Conservation (phyloP, 2,888 invertebrate species). For the Altica lythri region DNA sequence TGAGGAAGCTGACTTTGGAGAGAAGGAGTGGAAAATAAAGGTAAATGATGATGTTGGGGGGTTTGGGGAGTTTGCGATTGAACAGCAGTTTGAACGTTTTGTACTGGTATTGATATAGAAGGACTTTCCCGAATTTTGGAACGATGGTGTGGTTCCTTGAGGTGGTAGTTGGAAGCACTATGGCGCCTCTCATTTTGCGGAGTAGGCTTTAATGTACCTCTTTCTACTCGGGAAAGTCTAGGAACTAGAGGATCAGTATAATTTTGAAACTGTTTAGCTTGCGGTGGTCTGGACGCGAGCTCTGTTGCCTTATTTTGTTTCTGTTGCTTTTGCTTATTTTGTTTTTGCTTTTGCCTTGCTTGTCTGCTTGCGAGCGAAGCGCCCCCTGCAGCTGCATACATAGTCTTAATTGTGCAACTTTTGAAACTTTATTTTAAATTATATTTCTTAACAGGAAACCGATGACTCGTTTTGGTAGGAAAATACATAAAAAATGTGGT, state of each 20-base stretch:
- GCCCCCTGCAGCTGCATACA: slow-evolving; percentile 91
- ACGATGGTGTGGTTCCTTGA: slow-evolving; percentile 48
- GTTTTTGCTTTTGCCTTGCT: slow-evolving; percentile 65
- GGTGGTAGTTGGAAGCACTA: slow-evolving; percentile 53
- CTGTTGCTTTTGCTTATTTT: slow-evolving; percentile 58
- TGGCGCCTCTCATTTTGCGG: slow-evolving; percentile 51
- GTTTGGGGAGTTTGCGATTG: slow-evolving; percentile 42
- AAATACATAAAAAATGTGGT: slow-evolving; percentile 19
- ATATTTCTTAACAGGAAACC: slow-evolving; percentile 10
- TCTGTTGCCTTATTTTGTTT: slow-evolving; percentile 60
- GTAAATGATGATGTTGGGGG: slow-evolving; percentile 43
- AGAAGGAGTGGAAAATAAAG: slow-evolving; percentile 53
- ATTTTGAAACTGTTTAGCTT: slow-evolving; percentile 63
- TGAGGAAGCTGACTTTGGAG: slow-evolving; percentile 60
- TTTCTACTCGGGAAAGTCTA: slow-evolving; percentile 61
- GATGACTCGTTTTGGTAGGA: slow-evolving; percentile 14
- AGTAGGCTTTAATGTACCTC: slow-evolving; percentile 53
- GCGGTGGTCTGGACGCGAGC: slow-evolving; percentile 46
- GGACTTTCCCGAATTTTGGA: slow-evolving; percentile 54
- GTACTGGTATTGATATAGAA: slow-evolving; percentile 60
- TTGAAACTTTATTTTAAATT: slow-evolving; percentile 13
- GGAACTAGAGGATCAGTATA: slow-evolving; percentile 60
- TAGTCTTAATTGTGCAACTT: slow-evolving; percentile 52
- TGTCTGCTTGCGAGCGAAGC: slow-evolving; percentile 84
- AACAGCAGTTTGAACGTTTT: slow-evolving; percentile 7